phyloP scores from a whole-genome alignment of 2,888 invertebrate species.

The Epinotia ramella region DNA sequence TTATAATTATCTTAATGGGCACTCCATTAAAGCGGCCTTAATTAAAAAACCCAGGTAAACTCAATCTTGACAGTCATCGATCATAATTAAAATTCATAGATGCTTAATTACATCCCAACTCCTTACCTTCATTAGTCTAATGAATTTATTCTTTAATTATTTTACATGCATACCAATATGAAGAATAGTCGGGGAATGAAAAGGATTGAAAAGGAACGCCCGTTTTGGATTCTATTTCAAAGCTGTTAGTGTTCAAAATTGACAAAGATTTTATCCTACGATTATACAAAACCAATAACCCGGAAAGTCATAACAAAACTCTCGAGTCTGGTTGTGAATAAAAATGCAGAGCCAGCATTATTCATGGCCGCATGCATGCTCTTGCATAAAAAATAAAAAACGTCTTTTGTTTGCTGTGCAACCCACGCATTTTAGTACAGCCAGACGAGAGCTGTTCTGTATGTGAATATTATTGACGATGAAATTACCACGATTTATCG shows the following conservation, averaged over 20 bases:
- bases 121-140: too few species aligned
- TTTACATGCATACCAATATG: not conserved
- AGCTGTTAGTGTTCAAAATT: not conserved
- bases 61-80: too few species aligned
- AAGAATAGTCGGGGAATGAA: not conserved
- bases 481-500: too few species aligned
- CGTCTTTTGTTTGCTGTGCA: constrained; percentile 18
- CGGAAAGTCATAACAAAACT: constrained; percentile 4
- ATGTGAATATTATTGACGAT: too few species aligned
- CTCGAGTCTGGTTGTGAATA: not conserved
- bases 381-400: constrained; percentile 21
- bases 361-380: constrained; percentile 20
- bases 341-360: constrained; percentile 16
- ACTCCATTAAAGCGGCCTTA: too few species aligned
- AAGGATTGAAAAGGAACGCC: too few species aligned
- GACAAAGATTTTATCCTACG: not conserved
- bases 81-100: too few species aligned
- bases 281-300: not conserved
- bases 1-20: too few species aligned
- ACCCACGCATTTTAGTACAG: constrained; percentile 7
- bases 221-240: not conserved
- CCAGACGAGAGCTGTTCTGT: not conserved
- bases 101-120: too few species aligned
- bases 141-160: not conserved
- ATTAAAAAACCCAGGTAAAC: too few species aligned